Conservation (phyloP, 1,140 invertebrate genomes). For the Heterodera schachtii region DNA sequence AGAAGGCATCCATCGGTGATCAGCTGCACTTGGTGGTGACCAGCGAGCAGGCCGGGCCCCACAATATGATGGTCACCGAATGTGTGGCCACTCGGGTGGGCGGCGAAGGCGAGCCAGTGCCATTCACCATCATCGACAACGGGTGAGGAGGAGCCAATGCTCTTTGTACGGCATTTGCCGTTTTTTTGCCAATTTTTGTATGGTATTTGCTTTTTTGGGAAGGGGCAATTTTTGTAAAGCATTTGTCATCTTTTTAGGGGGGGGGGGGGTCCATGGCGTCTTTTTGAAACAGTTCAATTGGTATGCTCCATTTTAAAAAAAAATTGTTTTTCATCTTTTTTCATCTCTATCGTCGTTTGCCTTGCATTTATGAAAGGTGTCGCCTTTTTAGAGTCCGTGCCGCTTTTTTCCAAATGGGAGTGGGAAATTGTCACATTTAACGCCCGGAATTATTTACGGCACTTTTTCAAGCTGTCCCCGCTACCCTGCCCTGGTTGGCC, state of each 20-base stretch:
- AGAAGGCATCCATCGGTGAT: conserved; percentile 63
- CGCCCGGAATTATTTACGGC: neutral
- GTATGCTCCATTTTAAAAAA: no score
- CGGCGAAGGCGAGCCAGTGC: conserved; percentile 62
- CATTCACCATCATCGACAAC: conserved; percentile 65
- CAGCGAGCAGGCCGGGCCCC: conserved; percentile 63
- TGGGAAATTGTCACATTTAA: neutral
- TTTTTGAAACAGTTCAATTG: no score
- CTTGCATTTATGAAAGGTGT: no score
- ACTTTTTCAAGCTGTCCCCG: conserved; percentile 55
- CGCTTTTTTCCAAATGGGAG: no score
- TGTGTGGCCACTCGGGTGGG: conserved; percentile 63
- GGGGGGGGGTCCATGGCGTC: no score
- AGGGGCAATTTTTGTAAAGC: no score
- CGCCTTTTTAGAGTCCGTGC: no score
- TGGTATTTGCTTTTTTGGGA: no score
- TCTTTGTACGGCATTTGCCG: no score
- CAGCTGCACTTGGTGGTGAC: conserved; percentile 56
- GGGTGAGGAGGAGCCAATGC: conserved; percentile 37
- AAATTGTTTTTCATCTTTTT: no score
- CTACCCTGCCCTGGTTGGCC: conserved; percentile 64
- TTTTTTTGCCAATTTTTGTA: neutral
- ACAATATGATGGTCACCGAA: conserved; percentile 62
- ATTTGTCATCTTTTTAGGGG: no score
- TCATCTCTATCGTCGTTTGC: no score